Evolutionary conservation across 2,113 vertebrate species (phyloP).

Genomic region (Cyprinodon variegatus): DNA sequence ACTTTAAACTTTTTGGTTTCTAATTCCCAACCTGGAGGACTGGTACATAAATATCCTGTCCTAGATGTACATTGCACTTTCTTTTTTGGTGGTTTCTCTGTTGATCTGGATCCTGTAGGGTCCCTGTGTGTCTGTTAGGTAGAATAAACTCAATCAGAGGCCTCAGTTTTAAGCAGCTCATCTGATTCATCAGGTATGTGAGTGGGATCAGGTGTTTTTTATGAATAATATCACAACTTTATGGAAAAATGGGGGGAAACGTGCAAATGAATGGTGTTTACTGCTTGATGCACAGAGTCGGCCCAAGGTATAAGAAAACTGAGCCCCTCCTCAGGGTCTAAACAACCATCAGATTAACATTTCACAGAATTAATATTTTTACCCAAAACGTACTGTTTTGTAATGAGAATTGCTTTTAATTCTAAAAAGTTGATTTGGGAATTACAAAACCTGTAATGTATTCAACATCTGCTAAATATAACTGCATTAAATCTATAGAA

Average conservation of each 20-base stretch:
- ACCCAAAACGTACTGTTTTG: neutral
- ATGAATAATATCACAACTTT: conserved; percentile 49
- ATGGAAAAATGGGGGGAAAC: conserved; percentile 28
- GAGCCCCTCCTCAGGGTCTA: neutral
- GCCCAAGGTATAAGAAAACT: neutral
- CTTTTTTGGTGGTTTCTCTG: conserved; percentile 57
- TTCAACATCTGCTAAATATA: neutral
- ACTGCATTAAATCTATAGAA: neutral
- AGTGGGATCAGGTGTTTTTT: conserved; percentile 38
- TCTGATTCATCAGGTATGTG: conserved; percentile 59
- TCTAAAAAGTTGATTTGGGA: neutral
- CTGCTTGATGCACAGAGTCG: conserved; percentile 29
- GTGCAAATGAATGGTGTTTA: conserved; percentile 44
- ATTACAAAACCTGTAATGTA: neutral
- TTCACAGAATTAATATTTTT: neutral
- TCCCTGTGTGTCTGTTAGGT: conserved; percentile 40
- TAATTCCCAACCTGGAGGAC: conserved; percentile 18
- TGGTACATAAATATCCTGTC: conserved; percentile 69
- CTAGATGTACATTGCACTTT: conserved; percentile 72
- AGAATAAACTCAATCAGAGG: conserved; percentile 63
- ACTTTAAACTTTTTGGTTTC: conserved; percentile 31
- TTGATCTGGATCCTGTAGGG: conserved; percentile 55
- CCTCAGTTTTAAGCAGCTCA: conserved; percentile 69
- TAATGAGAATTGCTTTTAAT: neutral
- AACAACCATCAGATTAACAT: neutral